These are phyloP conservation scores for Misgurnus mizolepis DNA, from an alignment of 2,113 vertebrate genomes.

Conservation along the genomic window DNA sequence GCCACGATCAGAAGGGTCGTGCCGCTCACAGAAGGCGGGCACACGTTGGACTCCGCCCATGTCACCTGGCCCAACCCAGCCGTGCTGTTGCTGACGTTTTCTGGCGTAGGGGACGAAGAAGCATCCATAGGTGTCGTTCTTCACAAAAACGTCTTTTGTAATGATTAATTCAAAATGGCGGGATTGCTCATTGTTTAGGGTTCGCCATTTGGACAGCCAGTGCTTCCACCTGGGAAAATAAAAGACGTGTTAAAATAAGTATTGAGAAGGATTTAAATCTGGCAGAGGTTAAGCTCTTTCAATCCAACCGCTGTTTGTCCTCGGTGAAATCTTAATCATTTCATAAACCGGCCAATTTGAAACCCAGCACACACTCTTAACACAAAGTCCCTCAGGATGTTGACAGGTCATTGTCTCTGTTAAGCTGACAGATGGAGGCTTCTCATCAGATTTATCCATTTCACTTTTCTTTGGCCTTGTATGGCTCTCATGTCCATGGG, in stretches of 20 bases:
- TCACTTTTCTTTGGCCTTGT: constrained; percentile 7
- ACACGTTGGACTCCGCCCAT: constrained; percentile 69
- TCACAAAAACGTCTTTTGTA: not conserved
- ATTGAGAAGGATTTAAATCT: not conserved
- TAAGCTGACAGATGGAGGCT: constrained; percentile 37
- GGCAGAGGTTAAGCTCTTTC: not conserved
- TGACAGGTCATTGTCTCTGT: constrained; percentile 9
- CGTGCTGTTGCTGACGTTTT: constrained; percentile 29
- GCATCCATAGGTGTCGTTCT: constrained; percentile 1
- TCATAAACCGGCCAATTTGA: not conserved
- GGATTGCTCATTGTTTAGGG: not conserved
- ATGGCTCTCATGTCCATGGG: not conserved
- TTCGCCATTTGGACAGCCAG: not conserved
- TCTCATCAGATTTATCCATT: constrained; percentile 26
- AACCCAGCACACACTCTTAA: constrained; percentile 11
- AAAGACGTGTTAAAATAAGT: not conserved
- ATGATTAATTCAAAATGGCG: not conserved
- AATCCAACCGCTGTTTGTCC: not conserved
- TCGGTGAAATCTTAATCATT: not conserved
- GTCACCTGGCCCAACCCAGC: not conserved
- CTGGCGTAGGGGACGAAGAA: not conserved
- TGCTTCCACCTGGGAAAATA: constrained; percentile 8
- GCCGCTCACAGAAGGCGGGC: constrained; percentile 76
- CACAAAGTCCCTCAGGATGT: not conserved
- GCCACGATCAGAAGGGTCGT: constrained; percentile 83